Percentiles rank a stretch among this genome's conserved stretches.
These are phyloP conservation scores for Syritta pipiens DNA, from an alignment of 2,888 invertebrate species.

Conservation along the genomic window DNA sequence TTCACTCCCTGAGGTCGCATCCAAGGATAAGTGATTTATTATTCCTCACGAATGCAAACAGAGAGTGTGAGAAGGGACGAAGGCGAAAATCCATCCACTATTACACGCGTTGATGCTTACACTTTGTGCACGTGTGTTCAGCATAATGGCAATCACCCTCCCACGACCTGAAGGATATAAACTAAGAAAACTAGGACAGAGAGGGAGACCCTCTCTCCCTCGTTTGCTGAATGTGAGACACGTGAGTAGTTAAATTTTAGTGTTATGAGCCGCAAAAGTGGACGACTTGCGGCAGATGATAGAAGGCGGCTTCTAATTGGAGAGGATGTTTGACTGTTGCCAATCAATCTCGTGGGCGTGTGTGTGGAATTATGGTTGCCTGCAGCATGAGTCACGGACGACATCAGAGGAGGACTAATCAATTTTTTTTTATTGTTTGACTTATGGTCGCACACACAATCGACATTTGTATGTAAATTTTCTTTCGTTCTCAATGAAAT, in stretches of 20 bases:
- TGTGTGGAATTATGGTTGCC: too few relatives aligned
- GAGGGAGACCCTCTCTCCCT: neutral
- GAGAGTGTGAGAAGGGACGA: neutral
- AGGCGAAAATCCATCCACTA: neutral
- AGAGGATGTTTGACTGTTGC: too few relatives aligned
- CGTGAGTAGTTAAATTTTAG: neutral
- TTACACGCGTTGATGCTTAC: slow-evolving; percentile 6
- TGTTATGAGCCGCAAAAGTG: neutral
- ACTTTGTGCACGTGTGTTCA: neutral
- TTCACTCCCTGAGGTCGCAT: slow-evolving; percentile 3
- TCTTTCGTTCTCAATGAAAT: too few relatives aligned
- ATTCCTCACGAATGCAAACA: slow-evolving; percentile 2
- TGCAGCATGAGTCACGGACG: too few relatives aligned
- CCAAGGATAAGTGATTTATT: slow-evolving; percentile 27
- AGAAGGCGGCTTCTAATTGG: too few relatives aligned
- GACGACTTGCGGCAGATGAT: neutral
- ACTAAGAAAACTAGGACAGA: neutral
- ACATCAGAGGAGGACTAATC: too few relatives aligned
- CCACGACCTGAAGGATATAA: neutral
- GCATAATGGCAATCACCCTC: neutral
- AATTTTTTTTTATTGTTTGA: too few relatives aligned
- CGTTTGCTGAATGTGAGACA: neutral
- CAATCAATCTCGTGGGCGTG: too few relatives aligned
- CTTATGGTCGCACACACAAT: too few relatives aligned
- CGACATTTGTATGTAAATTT: too few relatives aligned